These are phyloP conservation scores for Lysandra coridon DNA, from an alignment of 2,888 invertebrate genomes.

Conservation along the genomic window DNA sequence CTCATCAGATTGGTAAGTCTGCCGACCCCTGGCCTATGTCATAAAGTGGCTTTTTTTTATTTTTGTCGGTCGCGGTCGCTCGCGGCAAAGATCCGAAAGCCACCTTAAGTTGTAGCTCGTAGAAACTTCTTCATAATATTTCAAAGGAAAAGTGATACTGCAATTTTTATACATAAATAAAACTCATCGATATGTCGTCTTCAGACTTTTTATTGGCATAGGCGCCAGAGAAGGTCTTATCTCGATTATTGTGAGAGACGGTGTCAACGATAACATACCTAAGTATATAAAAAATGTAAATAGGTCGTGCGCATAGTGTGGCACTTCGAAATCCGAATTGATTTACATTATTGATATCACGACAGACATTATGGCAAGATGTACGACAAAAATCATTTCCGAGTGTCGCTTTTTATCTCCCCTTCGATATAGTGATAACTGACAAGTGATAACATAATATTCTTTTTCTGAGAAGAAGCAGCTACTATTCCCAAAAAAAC, in stretches of 20 bases:
- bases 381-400: not conserved
- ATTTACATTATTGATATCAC: not conserved
- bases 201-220: not conserved
- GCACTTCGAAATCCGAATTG: not conserved
- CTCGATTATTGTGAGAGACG: not conserved
- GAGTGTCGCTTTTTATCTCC: not conserved
- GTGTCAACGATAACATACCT: not conserved
- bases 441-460: not conserved
- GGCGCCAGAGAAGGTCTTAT: not conserved
- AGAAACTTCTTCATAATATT: too few relatives aligned
- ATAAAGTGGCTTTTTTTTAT: too few relatives aligned
- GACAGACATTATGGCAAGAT: not conserved
- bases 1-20: too few relatives aligned
- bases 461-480: not conserved
- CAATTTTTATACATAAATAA: too few relatives aligned
- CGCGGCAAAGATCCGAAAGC: too few relatives aligned
- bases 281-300: not conserved
- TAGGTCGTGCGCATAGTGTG: not conserved
- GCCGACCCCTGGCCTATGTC: too few relatives aligned
- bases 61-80: too few relatives aligned
- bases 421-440: not conserved
- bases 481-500: too few relatives aligned
- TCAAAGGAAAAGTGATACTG: too few relatives aligned
- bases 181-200: not conserved
- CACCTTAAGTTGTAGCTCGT: too few relatives aligned